Percentiles rank a stretch among this genome's conserved stretches.
Evolutionary conservation across 2,888 invertebrate genomes (phyloP).

Genomic region (Amblyjoppa proteus): DNA sequence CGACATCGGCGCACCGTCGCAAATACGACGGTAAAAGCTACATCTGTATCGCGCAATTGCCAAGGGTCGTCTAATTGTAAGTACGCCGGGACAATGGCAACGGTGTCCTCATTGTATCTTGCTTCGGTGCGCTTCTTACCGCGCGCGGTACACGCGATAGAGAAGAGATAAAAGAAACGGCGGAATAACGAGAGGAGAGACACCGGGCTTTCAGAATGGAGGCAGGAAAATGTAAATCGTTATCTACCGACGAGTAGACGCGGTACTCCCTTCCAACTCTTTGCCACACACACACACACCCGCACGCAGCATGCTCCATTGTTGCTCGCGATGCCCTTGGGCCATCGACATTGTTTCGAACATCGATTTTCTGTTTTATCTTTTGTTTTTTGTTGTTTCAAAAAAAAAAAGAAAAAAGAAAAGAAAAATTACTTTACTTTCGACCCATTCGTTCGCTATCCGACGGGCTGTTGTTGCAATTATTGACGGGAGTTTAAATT

Average conservation of each 20-base stretch:
- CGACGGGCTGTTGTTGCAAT: conserved; percentile 42
- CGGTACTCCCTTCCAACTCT: conserved; percentile 23
- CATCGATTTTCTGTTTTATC: conserved; percentile 33
- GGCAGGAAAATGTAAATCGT: conserved; percentile 58
- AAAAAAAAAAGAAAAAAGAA: no score
- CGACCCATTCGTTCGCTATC: neutral
- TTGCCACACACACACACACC: conserved; percentile 4
- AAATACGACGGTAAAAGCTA: conserved; percentile 6
- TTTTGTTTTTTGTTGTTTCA: neutral
- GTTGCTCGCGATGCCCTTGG: conserved; percentile 48
- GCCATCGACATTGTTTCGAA: conserved; percentile 53
- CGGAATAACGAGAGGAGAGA: neutral
- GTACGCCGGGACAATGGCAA: conserved; percentile 47
- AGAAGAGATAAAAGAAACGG: neutral
- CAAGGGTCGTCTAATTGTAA: conserved; percentile 52
- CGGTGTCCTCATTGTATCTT: conserved; percentile 40
- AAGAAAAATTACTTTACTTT: neutral
- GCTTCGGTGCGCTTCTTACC: conserved; percentile 42
- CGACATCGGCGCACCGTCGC: conserved; percentile 2
- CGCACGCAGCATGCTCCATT: conserved; percentile 50
- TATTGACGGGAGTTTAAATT: conserved; percentile 37
- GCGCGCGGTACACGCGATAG: conserved; percentile 5
- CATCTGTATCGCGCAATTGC: conserved; percentile 54
- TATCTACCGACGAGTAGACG: conserved; percentile 41
- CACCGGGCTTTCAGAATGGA: neutral